phyloP scores from a whole-genome alignment of 1,140 invertebrate genomes.

The Zaprionus ornatus region DNA sequence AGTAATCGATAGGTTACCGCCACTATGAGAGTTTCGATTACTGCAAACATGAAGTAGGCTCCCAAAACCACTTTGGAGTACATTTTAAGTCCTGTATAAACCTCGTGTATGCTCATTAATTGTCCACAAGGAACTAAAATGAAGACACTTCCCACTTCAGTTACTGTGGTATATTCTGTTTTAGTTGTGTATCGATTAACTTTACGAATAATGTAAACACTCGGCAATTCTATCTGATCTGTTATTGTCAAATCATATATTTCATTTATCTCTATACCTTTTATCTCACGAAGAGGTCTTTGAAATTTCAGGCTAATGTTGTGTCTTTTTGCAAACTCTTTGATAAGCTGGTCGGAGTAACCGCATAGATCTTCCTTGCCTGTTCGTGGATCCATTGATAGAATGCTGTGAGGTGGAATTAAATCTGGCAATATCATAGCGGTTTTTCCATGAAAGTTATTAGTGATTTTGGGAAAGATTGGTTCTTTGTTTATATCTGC shows the following conservation, averaged over 20 bases:
- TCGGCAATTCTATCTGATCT: neutral
- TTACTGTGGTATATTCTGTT: neutral
- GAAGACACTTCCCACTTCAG: neutral
- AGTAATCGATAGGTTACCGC: neutral
- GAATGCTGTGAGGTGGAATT: neutral
- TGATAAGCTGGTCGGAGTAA: neutral
- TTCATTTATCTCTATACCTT: neutral
- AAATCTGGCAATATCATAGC: slow-evolving; percentile 1
- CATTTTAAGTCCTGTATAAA: neutral
- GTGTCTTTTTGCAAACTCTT: neutral
- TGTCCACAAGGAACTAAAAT: slow-evolving; percentile 44
- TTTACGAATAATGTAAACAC: neutral
- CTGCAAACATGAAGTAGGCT: slow-evolving; percentile 28
- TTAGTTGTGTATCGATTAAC: neutral
- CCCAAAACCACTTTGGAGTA: slow-evolving; percentile 12
- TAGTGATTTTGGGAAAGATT: neutral
- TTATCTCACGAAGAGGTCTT: neutral
- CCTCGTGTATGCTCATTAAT: slow-evolving; percentile 14
- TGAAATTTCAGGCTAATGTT: neutral
- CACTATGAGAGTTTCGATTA: slow-evolving; percentile 27
- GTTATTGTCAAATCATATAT: neutral
- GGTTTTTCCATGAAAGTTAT: slow-evolving; percentile 8
- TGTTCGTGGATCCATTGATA: neutral
- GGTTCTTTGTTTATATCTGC: neutral
- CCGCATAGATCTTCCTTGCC: neutral